These are phyloP conservation scores for Scelioninae gen. 2 DNA, from an alignment of 2,888 invertebrate genomes.

Conservation along the genomic window DNA sequence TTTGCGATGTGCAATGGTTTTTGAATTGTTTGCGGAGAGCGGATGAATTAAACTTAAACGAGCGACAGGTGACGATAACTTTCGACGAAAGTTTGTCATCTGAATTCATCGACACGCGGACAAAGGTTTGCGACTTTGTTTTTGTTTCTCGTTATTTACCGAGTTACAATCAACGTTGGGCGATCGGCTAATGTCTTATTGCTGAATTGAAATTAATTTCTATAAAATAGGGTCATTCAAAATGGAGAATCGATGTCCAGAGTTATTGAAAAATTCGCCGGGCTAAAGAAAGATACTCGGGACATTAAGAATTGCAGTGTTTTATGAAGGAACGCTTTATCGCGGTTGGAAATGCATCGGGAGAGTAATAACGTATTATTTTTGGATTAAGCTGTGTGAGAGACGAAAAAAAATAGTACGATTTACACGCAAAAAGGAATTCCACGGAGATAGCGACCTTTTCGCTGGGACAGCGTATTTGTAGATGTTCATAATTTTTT, in stretches of 20 bases:
- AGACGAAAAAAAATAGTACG: no score
- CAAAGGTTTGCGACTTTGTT: constrained; percentile 6
- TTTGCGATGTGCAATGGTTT: constrained; percentile 48
- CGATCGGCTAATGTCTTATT: no score
- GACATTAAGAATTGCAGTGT: constrained; percentile 35
- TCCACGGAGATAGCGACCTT: no score
- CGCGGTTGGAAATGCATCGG: constrained; percentile 25
- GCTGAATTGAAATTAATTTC: no score
- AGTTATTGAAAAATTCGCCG: constrained; percentile 29
- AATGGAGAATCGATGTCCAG: constrained; percentile 25
- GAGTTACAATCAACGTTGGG: no score
- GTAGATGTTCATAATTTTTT: no score
- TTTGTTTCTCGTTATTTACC: constrained; percentile 1
- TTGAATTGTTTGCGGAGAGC: constrained; percentile 45
- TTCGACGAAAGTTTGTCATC: constrained; percentile 20
- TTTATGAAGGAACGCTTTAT: constrained; percentile 25
- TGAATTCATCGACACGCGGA: constrained; percentile 7
- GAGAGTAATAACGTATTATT: constrained; percentile 34
- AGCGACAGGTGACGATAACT: constrained; percentile 26
- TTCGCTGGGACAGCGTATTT: no score
- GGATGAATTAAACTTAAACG: constrained; percentile 44
- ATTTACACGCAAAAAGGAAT: no score
- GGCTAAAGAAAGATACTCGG: constrained; percentile 22
- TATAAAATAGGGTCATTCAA: constrained; percentile 10
- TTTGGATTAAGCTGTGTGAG: constrained; percentile 19